Evolutionary conservation across 2,888 invertebrate genomes (phyloP), one percentile per base, ranked within the genome.

Genomic region (Nysson spinosus): DNA sequence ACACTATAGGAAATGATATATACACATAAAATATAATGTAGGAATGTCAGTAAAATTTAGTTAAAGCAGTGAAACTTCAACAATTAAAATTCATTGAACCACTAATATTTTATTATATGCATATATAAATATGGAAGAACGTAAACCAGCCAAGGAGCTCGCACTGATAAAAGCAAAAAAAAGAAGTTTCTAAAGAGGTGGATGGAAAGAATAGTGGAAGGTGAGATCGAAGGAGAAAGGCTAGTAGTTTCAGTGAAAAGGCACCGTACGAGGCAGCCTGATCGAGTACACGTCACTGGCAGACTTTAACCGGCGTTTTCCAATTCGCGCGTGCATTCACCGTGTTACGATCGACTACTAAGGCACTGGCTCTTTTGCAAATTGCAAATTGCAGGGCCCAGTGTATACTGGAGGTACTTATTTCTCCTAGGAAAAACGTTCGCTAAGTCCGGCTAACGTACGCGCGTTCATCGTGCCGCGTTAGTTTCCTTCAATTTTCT

Each of bases 221-320:
- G n/a, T n/a, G n/a, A 4, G 11, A 35, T 2, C 32, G 11, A 16
- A 2, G 42, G 17, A 52, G 32, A 46, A 61, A 60, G 24, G 46
- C 42, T 30, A 47, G 42, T 5, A 51, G 49, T 51, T 46, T 44
- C 28, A 49, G 43, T 50, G 28, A 68, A 73, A 68, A 61, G 50
- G 61, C 44, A 54, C 40, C 51, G 42, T 26, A 37, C 44, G 55
- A 55, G n/a, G n/a, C 51, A 35, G 49, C 56, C 55, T 71, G 73
- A 74, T 74, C 62, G 64, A 74, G 68, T 52, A 58, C 63, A 70
- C 70, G 74, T 74, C 73, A 55, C 47, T 47, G 51, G 14, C 74
- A 74, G 68, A 62, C 58, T 63, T 55, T 49, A 58, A 62, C 64
- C 61, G 65, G 58, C 58, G 56, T 72, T 68, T 74, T 74, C 68